Base-by-base conservation (phyloP, 2,888 invertebrate species). In the Meganola albula region DNA sequence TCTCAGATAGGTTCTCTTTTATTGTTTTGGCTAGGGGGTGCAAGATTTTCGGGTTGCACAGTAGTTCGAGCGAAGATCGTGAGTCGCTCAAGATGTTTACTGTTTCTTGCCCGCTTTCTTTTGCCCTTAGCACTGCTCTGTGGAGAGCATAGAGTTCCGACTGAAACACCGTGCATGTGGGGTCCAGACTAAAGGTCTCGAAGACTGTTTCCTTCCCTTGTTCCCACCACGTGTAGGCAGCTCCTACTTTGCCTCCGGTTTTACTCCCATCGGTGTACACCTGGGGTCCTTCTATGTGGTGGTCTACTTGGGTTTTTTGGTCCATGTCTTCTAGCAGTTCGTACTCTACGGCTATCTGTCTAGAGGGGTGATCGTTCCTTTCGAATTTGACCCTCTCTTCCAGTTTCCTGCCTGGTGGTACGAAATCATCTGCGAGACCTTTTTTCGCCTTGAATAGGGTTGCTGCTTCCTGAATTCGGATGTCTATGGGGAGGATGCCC, bases 261-360 rank as follows among this genome's bases (percentile, higher is more conserved):
- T 24, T 36, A 10, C 36, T 36, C 24, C 36, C 31, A 7, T 37
- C 36, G 3, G 36, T 37, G 8, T 12, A 37, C 3, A 31, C 12
- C 12, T 28, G 20, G 6, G 22, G 28, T 3, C 27, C 36, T 4
- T 14, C n/a, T n/a, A 28, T 31, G 9, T 27, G 13, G 12, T 22
- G 10, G 1, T 9, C 1, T 5, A 9, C 7, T 2, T 14, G 14
- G 10, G 30, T 23, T 18, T 27, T 14, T 2, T 12, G 10, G 0
- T 23, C 6, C 24, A 18, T 27, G 10, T 36, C 11, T 16, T 36
- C 31, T 2, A 24, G 27, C 10, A 32, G 32, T n/a, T 28, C 29
- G 23, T 27, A 31, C 10, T 10, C 2, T 11, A 18, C 9, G 13
- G 24, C 7, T 6, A 18, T 27, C 1, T 5, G n/a, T 4, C 8